Conservation (phyloP, 2,888 invertebrate species). For the Morpho achilles region DNA sequence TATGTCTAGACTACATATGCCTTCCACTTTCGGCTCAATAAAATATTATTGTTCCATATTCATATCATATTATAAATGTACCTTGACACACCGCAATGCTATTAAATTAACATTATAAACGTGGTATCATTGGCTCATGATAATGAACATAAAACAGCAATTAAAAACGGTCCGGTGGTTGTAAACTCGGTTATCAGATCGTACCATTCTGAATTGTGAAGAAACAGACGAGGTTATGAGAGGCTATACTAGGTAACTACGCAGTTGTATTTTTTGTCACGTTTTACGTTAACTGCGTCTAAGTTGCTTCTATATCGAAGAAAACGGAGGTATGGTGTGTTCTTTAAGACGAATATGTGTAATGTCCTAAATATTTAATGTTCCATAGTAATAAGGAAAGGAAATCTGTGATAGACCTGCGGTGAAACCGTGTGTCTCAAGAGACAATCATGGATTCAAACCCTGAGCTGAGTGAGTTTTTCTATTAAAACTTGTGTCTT, state of each 20-base stretch:
- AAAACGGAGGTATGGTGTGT: no score
- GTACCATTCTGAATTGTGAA: constrained; percentile 26
- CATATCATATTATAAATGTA: constrained; percentile 10
- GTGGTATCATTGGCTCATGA: constrained; percentile 21
- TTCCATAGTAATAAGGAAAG: no score
- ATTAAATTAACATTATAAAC: constrained; percentile 24
- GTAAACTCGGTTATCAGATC: constrained; percentile 29
- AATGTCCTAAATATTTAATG: no score
- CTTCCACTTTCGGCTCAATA: constrained; percentile 1
- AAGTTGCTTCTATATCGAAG: no score
- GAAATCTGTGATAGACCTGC: no score
- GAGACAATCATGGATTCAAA: no score
- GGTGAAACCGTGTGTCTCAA: no score
- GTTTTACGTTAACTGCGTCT: no score
- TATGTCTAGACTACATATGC: not conserved
- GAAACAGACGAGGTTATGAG: constrained; percentile 27
- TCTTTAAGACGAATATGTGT: no score
- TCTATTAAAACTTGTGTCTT: no score
- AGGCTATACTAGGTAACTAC: constrained; percentile 1
- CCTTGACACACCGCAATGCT: constrained; percentile 22
- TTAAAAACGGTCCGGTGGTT: constrained; percentile 28
- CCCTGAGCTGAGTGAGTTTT: no score
- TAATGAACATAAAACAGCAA: constrained; percentile 25
- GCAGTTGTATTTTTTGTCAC: constrained; percentile 3
- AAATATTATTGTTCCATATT: constrained; percentile 15